Evolutionary conservation across 2,113 vertebrate species (phyloP), one percentile per base, ranked within the genome.

Genomic region (Plectropomus leopardus): DNA sequence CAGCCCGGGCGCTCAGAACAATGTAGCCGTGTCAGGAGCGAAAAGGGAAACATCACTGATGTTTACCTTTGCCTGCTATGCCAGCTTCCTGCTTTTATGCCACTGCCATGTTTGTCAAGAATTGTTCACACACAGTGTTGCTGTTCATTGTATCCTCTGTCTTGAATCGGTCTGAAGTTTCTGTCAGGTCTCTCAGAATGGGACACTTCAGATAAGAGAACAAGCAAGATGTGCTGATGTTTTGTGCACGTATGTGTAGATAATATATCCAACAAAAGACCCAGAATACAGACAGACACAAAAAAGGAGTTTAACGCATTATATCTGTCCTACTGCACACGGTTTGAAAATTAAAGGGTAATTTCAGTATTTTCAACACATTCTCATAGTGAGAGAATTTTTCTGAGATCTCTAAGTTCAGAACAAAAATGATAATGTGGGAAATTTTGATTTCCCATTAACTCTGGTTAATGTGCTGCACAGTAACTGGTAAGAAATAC

Each of bases 11-110:
- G 2, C 48, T 4, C 63, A 34, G 58, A 91, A 94, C 93, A 94
- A 94, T 92, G 64, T 58, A 14, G 54, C 17, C 32, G 5, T 77
- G 86, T 63, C 76, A 72, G 36, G 36, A 74, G 64, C 73, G 45
- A 64, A 24, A 24, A 59, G 76, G 90, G 86, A 92, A 90, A 83
- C 71, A 15, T 51, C 32, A 19, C 55, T 24, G 76, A 30, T 89
- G 89, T 92, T 94, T 90, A 90, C 82, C 73, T 88, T 88, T 42
- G 72, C 78, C 63, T 14, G 45, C 72, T 44, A 69, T 87, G 87
- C 85, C 83, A 72, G 61, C 82, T 92, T 94, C 92, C 93, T 94
- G 92, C 90, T 90, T 90, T 93, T 93, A 90, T 92, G 68, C 85
- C 78, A 63, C 23, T 7, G 77, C 66, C 60, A 0, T 69, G 42